Conservation (phyloP, 92 coral and sea anemone species). For the Hydrozoanthus gracilis region DNA sequence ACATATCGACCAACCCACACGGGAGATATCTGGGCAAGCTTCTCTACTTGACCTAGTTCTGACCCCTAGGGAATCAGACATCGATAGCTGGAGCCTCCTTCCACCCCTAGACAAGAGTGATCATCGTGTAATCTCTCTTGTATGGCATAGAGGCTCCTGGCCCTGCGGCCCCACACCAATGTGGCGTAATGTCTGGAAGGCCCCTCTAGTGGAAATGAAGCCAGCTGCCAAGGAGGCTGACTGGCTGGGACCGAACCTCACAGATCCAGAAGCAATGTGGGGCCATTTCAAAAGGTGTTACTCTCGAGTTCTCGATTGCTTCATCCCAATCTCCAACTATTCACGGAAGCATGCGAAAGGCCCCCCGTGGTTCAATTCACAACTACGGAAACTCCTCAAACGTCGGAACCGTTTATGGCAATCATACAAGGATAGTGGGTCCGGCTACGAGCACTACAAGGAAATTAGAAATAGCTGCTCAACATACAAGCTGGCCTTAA, state of each 20-base stretch:
- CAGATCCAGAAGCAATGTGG: too few species aligned
- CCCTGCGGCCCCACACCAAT: neutral
- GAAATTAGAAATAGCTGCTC: neutral
- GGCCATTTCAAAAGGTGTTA: too few species aligned
- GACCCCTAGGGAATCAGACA: neutral
- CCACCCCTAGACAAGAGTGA: neutral
- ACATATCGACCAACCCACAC: neutral
- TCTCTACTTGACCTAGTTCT: neutral
- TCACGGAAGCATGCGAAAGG: neutral
- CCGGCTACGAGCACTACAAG: neutral
- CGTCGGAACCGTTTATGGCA: neutral
- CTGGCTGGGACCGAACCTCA: neutral
- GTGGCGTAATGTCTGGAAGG: neutral
- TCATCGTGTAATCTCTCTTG: neutral
- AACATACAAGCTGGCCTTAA: neutral
- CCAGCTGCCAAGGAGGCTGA: neutral
- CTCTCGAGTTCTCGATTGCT: neutral
- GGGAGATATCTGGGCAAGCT: neutral
- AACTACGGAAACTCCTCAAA: neutral
- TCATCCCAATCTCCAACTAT: neutral
- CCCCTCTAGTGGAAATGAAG: neutral
- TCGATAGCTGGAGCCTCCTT: neutral
- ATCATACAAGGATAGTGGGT: neutral
- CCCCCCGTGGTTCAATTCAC: neutral
- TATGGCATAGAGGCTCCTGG: neutral